Evolutionary conservation across 2,797 vertebrate genomes (phyloP).

Genomic region (Tenualosa thibaudeaui): DNA sequence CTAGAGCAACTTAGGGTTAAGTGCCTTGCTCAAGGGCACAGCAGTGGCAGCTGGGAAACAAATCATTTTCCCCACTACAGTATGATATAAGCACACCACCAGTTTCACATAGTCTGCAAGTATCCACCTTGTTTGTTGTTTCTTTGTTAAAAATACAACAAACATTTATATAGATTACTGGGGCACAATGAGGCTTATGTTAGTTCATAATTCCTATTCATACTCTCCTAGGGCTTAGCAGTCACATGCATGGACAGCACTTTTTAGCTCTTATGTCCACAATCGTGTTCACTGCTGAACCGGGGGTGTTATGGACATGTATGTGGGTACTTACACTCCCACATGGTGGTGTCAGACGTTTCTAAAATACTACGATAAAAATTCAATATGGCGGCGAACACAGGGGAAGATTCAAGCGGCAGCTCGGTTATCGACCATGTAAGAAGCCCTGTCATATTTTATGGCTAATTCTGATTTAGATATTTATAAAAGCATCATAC

Average conservation of each 20-base stretch:
- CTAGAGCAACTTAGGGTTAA: too few relatives aligned
- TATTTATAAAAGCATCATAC: slow-evolving; percentile 17
- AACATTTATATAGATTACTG: too few relatives aligned
- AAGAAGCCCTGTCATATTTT: slow-evolving; percentile 29
- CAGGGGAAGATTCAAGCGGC: slow-evolving; percentile 20
- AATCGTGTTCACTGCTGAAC: slow-evolving; percentile 23
- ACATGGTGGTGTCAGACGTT: not conserved
- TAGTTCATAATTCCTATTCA: too few relatives aligned
- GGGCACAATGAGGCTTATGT: too few relatives aligned
- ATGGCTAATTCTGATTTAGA: slow-evolving; percentile 35
- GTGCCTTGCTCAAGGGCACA: too few relatives aligned
- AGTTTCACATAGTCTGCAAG: too few relatives aligned
- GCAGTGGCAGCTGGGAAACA: too few relatives aligned
- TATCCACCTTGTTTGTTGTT: too few relatives aligned
- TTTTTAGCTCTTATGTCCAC: slow-evolving; percentile 31
- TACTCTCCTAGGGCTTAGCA: not conserved
- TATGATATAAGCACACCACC: too few relatives aligned
- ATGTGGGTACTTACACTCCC: slow-evolving; percentile 18
- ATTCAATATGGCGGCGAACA: slow-evolving; percentile 28
- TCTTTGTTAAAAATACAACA: too few relatives aligned
- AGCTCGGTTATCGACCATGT: slow-evolving; percentile 28
- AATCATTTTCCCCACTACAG: too few relatives aligned
- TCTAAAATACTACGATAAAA: slow-evolving; percentile 20
- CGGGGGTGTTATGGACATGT: slow-evolving; percentile 24
- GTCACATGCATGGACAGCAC: slow-evolving; percentile 27